Evolutionary conservation across 2,888 invertebrate genomes (phyloP).

Genomic region (Nesidiocoris tenuis): DNA sequence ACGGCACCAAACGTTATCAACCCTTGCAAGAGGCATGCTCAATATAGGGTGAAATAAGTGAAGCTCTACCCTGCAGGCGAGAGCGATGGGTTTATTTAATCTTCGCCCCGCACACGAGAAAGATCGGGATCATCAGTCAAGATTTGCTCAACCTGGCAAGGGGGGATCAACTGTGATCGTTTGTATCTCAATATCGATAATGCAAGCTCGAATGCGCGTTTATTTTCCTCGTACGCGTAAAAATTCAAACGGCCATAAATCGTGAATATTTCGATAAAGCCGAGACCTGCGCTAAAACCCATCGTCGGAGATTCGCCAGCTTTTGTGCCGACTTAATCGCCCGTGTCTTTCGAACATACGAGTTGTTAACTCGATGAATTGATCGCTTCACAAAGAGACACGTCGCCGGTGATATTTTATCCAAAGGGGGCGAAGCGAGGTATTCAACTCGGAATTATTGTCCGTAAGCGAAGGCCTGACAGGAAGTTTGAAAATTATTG

Average conservation of each 20-base stretch:
- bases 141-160: conserved; percentile 22
- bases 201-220: conserved; percentile 2
- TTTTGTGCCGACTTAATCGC: neutral
- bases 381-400: too few relatives aligned
- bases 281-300: neutral
- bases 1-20: too few relatives aligned
- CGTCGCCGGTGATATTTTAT: too few relatives aligned
- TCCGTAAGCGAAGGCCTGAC: too few relatives aligned
- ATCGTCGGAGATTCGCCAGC: neutral
- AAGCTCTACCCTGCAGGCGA: too few relatives aligned
- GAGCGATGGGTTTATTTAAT: neutral
- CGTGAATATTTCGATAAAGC: neutral
- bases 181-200: conserved; percentile 33
- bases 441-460: too few relatives aligned
- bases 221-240: neutral
- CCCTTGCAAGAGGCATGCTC: too few relatives aligned
- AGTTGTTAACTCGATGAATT: neutral
- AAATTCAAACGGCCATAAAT: neutral
- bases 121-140: conserved; percentile 29
- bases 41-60: too few relatives aligned
- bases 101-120: neutral
- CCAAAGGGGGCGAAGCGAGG: too few relatives aligned
- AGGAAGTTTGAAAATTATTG: too few relatives aligned
- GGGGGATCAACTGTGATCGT: conserved; percentile 29
- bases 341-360: neutral